Evolutionary conservation across 2,888 invertebrate genomes (phyloP).

Genomic region (Anthophora plumipes): DNA sequence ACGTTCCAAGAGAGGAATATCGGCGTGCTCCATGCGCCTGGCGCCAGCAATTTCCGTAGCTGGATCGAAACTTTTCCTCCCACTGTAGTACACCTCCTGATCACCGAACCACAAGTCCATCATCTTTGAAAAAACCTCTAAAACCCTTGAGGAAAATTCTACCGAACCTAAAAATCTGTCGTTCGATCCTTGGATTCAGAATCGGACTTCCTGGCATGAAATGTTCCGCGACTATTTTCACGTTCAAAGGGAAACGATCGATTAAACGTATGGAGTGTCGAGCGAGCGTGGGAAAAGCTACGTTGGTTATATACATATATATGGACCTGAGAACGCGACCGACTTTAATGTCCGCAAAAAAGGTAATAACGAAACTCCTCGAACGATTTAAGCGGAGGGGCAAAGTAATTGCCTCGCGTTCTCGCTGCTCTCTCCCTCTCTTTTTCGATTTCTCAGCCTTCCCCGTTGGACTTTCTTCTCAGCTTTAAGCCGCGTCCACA

Average conservation of each 20-base stretch:
- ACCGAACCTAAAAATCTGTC: not conserved
- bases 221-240: conserved; percentile 12
- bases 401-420: conserved; percentile 60
- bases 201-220: not conserved
- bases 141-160: too few species aligned
- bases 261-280: conserved; percentile 45
- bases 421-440: conserved; percentile 27
- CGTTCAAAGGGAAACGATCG: conserved; percentile 33
- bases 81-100: not conserved
- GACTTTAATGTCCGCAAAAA: conserved; percentile 56
- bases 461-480: conserved; percentile 17
- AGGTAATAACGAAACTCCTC: conserved; percentile 55
- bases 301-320: conserved; percentile 19
- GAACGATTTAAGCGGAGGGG: conserved; percentile 52
- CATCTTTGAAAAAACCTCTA: not conserved
- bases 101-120: conserved; percentile 30
- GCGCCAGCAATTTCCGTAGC: conserved; percentile 16
- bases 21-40: conserved; percentile 69
- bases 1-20: conserved; percentile 73
- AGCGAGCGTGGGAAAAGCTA: conserved; percentile 60
- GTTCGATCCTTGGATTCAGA: not conserved
- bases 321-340: conserved; percentile 41
- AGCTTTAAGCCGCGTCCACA: conserved; percentile 35
- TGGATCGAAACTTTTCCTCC: not conserved
- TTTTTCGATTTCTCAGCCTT: not conserved